Conservation (phyloP, 2,797 vertebrate genomes). For the Sebastes trivittatus region DNA sequence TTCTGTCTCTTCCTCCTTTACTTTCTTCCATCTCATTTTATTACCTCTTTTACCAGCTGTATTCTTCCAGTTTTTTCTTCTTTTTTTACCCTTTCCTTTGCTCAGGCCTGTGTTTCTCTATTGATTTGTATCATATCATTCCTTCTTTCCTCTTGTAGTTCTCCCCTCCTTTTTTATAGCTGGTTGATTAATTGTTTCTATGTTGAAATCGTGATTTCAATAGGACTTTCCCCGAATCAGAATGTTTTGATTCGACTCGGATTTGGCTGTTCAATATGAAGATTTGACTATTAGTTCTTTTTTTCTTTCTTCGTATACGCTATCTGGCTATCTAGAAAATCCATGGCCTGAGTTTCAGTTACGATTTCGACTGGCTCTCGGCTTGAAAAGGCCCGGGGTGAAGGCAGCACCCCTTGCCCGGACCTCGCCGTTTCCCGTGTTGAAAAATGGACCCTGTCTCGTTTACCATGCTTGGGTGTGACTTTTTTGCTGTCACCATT, state of each 20-base stretch:
- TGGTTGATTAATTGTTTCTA: not conserved
- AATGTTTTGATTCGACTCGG: accelerated
- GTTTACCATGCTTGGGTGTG: too few species aligned
- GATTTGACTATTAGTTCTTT: too few species aligned
- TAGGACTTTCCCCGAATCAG: too few species aligned
- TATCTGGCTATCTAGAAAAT: too few species aligned
- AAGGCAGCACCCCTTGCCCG: too few species aligned
- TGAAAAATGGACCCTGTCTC: too few species aligned
- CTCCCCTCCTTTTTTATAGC: not conserved
- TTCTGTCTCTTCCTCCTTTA: not conserved
- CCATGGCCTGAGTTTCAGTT: too few species aligned
- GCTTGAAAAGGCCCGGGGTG: too few species aligned
- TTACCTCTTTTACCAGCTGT: not conserved
- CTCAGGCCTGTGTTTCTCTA: not conserved
- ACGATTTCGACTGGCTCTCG: too few species aligned
- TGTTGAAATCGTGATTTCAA: not conserved
- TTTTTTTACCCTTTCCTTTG: not conserved
- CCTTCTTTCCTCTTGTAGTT: not conserved
- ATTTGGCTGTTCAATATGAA: not conserved
- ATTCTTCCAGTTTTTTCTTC: not conserved
- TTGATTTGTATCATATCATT: not conserved
- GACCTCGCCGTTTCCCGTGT: too few species aligned
- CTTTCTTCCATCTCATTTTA: not conserved
- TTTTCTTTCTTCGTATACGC: too few species aligned
- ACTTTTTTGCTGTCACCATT: too few species aligned